Conservation (phyloP, 2,797 vertebrate genomes). For the Streptopelia turtur region DNA sequence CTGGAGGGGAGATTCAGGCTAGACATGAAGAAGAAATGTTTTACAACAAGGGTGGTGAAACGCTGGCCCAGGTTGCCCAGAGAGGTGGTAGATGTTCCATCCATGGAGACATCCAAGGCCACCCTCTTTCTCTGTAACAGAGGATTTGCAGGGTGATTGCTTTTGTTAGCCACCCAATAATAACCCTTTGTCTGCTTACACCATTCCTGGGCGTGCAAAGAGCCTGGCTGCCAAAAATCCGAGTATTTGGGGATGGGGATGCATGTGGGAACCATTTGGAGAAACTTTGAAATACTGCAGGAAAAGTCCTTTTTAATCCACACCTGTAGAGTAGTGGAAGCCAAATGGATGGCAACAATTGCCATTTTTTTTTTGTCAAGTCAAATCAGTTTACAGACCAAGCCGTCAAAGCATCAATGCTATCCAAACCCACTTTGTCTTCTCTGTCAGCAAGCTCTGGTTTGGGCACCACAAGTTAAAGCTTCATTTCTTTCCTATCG, state of each 20-base stretch:
- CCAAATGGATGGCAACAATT: neutral
- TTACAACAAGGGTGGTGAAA: no score
- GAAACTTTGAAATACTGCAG: neutral
- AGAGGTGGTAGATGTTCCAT: no score
- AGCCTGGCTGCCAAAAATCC: neutral
- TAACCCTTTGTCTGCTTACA: neutral
- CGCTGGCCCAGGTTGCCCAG: no score
- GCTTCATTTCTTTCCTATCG: neutral
- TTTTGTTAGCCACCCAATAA: neutral
- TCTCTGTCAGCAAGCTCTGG: neutral
- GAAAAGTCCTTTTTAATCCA: neutral
- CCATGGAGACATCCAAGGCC: no score
- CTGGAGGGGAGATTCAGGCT: no score
- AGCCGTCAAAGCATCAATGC: neutral
- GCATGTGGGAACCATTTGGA: neutral
- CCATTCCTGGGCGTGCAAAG: neutral
- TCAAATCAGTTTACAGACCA: neutral
- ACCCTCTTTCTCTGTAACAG: accelerated
- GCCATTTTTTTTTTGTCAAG: neutral
- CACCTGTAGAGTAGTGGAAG: neutral
- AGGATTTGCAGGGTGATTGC: neutral
- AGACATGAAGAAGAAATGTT: no score
- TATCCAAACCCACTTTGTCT: neutral
- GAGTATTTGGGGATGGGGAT: neutral
- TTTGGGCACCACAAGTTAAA: neutral